Percentiles rank a stretch among this genome's conserved stretches.
Conservation (phyloP, 2,113 vertebrate genomes). For the Cervus canadensis region DNA sequence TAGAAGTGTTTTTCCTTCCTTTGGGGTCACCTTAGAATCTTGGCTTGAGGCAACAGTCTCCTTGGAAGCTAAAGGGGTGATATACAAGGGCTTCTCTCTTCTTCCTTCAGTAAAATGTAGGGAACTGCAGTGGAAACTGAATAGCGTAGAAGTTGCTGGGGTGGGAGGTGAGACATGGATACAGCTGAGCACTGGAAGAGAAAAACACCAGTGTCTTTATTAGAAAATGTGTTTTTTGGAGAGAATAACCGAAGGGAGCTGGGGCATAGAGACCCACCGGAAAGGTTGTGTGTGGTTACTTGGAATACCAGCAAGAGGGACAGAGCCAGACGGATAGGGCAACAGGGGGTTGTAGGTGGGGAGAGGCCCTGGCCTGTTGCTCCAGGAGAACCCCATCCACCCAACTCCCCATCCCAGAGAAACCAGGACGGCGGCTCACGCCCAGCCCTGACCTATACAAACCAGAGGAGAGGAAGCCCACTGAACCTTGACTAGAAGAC, state of each 20-base stretch:
- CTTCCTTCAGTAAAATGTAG: background rate
- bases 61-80: background rate
- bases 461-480: background rate
- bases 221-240: background rate
- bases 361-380: background rate
- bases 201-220: background rate
- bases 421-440: background rate
- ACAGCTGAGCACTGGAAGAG: background rate
- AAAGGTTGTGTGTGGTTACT: background rate
- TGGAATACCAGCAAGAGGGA: background rate
- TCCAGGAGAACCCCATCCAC: background rate
- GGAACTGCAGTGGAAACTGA: background rate
- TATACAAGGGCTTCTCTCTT: background rate
- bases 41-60: background rate
- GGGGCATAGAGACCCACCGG: background rate
- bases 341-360: background rate
- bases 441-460: background rate
- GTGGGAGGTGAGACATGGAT: background rate
- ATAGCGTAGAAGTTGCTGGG: background rate
- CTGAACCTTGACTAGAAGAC: background rate
- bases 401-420: background rate
- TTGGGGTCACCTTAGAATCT: slow-evolving; percentile 33
- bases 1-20: slow-evolving; percentile 26
- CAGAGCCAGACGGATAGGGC: background rate
- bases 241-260: background rate